These are phyloP conservation scores for Cabera pusaria DNA, from an alignment of 2,888 invertebrate genomes.

Conservation along the genomic window DNA sequence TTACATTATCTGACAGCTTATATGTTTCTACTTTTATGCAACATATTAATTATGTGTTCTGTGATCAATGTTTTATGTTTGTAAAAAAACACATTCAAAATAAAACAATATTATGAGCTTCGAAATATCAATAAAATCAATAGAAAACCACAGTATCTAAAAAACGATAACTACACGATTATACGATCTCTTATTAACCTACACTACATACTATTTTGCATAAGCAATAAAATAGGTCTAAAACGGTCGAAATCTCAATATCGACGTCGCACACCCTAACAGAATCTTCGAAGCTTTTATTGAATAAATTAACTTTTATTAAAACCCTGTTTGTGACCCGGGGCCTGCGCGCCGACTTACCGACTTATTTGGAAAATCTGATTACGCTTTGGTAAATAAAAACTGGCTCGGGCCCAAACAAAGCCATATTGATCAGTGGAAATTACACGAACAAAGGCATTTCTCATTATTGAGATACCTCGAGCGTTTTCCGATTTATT, in stretches of 20 bases:
- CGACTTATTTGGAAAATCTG: constrained; percentile 57
- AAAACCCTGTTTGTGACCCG: constrained; percentile 69
- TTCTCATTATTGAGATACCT: constrained; percentile 11
- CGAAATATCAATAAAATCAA: no score
- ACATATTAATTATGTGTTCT: no score
- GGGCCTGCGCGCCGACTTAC: constrained; percentile 48
- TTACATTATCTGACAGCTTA: no score
- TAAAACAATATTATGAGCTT: no score
- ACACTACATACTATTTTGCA: no score
- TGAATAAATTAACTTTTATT: constrained; percentile 79
- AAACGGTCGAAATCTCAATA: constrained; percentile 43
- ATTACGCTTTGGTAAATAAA: constrained; percentile 55
- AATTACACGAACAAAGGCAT: constrained; percentile 21
- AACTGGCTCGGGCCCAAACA: constrained; percentile 36
- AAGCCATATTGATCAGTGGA: constrained; percentile 25
- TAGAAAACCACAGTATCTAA: no score
- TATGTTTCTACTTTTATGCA: no score
- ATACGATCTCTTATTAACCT: no score
- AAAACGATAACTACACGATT: no score
- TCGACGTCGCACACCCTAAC: constrained; percentile 31
- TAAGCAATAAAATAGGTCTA: no score
- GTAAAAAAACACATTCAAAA: no score
- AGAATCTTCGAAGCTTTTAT: constrained; percentile 63
- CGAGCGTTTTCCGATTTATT: constrained; percentile 5
- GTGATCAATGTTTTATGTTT: no score